Conservation (phyloP, 2,797 vertebrate species). For the Myioborus melanocephalus region DNA sequence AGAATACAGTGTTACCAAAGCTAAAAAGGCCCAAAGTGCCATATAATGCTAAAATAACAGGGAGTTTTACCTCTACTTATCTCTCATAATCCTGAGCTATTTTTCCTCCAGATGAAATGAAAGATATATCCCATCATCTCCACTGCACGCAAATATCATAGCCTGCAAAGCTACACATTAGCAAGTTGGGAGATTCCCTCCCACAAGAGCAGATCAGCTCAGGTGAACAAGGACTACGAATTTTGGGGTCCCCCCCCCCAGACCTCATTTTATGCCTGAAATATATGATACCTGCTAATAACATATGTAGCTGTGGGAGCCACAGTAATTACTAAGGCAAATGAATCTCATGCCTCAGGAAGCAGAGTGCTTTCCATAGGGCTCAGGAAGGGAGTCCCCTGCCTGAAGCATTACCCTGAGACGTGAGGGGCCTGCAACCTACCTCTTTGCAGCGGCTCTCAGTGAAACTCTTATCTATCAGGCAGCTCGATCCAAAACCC, state of each 20-base stretch:
- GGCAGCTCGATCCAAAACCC: constrained; percentile 14
- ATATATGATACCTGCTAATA: background rate
- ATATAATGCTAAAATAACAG: constrained; percentile 60
- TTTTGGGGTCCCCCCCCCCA: background rate
- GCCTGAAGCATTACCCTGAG: background rate
- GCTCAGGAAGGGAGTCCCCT: background rate
- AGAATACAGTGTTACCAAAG: background rate
- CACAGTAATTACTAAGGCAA: constrained; percentile 1
- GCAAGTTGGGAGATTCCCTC: background rate
- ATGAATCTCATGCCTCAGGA: background rate
- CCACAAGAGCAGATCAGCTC: background rate
- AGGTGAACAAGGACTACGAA: background rate
- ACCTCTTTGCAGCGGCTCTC: fast-evolving
- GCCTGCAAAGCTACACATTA: background rate
- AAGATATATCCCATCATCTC: constrained; percentile 18
- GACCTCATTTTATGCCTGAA: background rate
- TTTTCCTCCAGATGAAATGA: constrained; percentile 45
- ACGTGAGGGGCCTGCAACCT: background rate
- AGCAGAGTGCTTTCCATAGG: background rate
- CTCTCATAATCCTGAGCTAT: constrained; percentile 35
- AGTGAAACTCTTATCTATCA: background rate
- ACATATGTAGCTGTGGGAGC: background rate
- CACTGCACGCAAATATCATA: background rate
- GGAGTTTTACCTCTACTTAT: constrained; percentile 41
- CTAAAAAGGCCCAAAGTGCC: constrained; percentile 32